phyloP scores from a whole-genome alignment of 53 echinoderm and acorn worm species.

The Mesocentrotus franciscanus region DNA sequence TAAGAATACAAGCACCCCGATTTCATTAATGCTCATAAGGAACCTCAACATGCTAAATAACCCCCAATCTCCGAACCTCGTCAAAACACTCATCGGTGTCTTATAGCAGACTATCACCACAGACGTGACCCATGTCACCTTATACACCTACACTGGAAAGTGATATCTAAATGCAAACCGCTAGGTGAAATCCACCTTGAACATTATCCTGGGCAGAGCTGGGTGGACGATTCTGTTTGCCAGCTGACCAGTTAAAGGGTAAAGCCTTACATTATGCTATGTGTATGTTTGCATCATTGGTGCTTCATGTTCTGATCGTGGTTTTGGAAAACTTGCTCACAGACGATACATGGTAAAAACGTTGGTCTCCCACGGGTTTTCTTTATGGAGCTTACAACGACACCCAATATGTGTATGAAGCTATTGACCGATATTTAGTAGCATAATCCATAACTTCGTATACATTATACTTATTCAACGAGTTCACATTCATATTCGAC shows the following conservation, averaged over 20 bases:
- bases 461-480: not conserved
- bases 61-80: not conserved
- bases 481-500: not conserved
- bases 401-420: not conserved
- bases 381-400: not conserved
- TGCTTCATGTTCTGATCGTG: not conserved
- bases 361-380: not conserved
- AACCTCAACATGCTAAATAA: not conserved
- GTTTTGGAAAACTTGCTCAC: not conserved
- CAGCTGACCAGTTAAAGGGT: not conserved
- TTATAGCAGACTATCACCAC: not conserved
- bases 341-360: not conserved
- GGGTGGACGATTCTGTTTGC: not conserved
- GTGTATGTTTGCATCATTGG: not conserved
- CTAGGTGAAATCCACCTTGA: not conserved
- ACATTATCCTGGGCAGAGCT: not conserved
- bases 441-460: not conserved
- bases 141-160: not conserved
- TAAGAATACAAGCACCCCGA: not conserved
- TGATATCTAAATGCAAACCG: not conserved
- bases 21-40: not conserved
- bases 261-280: not conserved
- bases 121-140: not conserved
- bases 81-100: not conserved
- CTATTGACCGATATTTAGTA: not conserved